These are phyloP conservation scores for Drosophila albomicans DNA, from an alignment of 1,140 invertebrate genomes.

Conservation along the genomic window DNA sequence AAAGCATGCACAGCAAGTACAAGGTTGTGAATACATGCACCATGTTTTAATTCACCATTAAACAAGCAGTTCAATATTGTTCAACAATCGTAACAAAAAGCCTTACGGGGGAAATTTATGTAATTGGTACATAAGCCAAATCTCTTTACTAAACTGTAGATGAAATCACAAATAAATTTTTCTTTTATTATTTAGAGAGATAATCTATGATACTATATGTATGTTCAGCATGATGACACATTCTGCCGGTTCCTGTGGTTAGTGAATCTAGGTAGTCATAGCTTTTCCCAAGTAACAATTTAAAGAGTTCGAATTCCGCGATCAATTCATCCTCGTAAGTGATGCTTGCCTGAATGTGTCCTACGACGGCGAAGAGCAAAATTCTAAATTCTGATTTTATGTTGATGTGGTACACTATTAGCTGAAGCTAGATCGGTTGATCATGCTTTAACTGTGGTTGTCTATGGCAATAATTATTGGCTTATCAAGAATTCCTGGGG, in stretches of 20 bases:
- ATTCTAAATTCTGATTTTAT: slow-evolving; percentile 11
- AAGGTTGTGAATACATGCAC: no score
- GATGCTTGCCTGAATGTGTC: slow-evolving; percentile 1
- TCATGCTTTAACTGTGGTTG: slow-evolving; percentile 89
- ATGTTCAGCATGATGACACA: no score
- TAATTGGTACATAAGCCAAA: no score
- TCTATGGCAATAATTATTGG: slow-evolving; percentile 90
- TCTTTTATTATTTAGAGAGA: no score
- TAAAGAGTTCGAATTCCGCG: slow-evolving; percentile 20
- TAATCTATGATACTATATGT: no score
- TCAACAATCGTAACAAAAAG: no score
- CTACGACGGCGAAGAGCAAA: neutral
- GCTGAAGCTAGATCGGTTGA: slow-evolving; percentile 82
- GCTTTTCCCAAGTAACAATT: slow-evolving; percentile 87
- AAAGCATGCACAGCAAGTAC: no score
- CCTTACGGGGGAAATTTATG: no score
- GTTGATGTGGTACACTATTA: neutral
- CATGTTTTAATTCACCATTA: no score
- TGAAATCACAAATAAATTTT: no score
- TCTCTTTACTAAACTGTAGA: no score
- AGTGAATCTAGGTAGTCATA: slow-evolving; percentile 85
- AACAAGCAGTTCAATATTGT: no score
- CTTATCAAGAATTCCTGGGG: slow-evolving; percentile 89
- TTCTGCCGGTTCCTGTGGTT: neutral
- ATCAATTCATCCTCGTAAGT: slow-evolving; percentile 16